These are phyloP conservation scores for Drosophila persimilis DNA, from an alignment of 1,140 invertebrate genomes.

Conservation along the genomic window DNA sequence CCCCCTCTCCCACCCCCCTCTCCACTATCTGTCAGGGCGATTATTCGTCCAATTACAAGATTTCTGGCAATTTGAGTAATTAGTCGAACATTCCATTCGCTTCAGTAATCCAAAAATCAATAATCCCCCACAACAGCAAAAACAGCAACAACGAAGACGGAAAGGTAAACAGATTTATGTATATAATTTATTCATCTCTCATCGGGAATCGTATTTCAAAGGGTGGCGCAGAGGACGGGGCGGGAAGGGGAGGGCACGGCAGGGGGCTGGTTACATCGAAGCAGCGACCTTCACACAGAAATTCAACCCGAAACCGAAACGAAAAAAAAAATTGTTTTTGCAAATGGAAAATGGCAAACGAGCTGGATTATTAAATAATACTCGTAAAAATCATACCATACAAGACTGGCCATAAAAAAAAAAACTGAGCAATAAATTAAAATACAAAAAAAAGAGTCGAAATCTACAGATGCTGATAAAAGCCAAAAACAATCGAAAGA, in stretches of 20 bases:
- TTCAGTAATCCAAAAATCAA: constrained; percentile 5
- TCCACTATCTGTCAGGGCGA: background rate
- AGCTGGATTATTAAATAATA: constrained; percentile 9
- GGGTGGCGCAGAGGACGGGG: background rate
- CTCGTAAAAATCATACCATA: background rate
- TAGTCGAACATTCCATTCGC: background rate
- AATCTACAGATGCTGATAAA: constrained; percentile 22
- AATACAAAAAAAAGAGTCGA: constrained; percentile 6
- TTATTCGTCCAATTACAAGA: background rate
- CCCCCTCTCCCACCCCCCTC: too few species aligned
- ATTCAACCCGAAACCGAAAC: too few species aligned
- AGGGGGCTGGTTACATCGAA: background rate
- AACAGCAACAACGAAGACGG: constrained; percentile 1
- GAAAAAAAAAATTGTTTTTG: background rate
- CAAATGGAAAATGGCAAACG: constrained; percentile 19
- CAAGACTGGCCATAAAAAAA: too few species aligned
- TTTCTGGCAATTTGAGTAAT: constrained; percentile 12
- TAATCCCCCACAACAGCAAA: constrained; percentile 3
- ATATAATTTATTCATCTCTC: constrained; percentile 9
- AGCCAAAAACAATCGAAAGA: constrained; percentile 16
- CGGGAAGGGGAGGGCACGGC: too few species aligned
- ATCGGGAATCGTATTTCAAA: background rate
- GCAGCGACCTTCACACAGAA: constrained; percentile 30
- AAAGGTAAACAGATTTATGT: constrained; percentile 12
- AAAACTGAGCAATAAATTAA: constrained; percentile 14